These are phyloP conservation scores for Melanerpes formicivorus DNA, from an alignment of 2,113 vertebrate species.

Conservation along the genomic window DNA sequence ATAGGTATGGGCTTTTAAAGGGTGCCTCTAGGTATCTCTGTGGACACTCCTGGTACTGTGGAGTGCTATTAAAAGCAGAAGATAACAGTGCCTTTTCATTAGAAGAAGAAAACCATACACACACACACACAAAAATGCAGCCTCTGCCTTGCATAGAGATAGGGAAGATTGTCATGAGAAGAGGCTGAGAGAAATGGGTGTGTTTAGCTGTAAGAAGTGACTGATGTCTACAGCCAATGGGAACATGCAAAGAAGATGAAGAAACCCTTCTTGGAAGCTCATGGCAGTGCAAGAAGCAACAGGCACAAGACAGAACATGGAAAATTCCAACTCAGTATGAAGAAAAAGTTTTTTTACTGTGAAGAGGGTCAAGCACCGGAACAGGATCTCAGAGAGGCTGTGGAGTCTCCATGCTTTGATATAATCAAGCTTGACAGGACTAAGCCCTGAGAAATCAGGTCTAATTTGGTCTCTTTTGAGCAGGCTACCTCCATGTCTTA, in stretches of 20 bases:
- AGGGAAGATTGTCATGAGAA: not conserved
- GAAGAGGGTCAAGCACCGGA: not conserved
- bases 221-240: not conserved
- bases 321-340: not conserved
- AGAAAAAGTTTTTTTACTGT: not conserved
- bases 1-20: not conserved
- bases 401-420: too few species aligned
- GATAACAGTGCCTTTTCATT: not conserved
- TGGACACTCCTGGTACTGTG: not conserved
- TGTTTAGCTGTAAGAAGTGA: not conserved
- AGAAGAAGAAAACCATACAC: not conserved
- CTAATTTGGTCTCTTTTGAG: not conserved
- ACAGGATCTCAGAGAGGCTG: not conserved
- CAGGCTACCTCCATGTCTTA: not conserved
- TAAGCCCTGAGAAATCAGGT: not conserved
- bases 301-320: not conserved
- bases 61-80: not conserved
- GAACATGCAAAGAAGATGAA: not conserved
- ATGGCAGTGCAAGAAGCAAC: not conserved
- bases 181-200: not conserved
- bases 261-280: rapidly evolving
- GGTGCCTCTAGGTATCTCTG: not conserved
- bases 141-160: not conserved
- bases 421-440: not conserved
- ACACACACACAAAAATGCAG: not conserved